Evolutionary conservation across 2,888 invertebrate genomes (phyloP).

Genomic region (Matsumyia berberina): DNA sequence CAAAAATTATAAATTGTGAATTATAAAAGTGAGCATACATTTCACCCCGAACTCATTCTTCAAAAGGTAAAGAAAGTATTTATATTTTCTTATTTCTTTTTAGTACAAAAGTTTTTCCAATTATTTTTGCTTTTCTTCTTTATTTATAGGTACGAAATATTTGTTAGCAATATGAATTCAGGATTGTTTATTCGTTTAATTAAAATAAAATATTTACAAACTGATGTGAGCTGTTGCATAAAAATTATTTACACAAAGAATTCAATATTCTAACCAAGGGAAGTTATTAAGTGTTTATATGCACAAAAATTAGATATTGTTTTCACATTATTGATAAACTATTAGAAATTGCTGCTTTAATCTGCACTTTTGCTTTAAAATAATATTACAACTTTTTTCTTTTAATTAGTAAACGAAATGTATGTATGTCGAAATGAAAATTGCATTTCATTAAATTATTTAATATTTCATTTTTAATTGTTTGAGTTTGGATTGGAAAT

Average conservation of each 20-base stretch:
- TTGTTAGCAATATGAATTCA: conserved; percentile 1
- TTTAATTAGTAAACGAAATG: conserved; percentile 1
- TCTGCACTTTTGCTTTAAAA: conserved; percentile 35
- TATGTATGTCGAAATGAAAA: conserved; percentile 16
- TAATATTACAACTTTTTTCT: conserved; percentile 21
- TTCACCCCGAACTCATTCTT: conserved; percentile 5
- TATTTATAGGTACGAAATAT: neutral
- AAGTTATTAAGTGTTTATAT: conserved; percentile 3
- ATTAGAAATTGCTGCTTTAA: conserved; percentile 46
- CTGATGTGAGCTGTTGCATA: conserved; percentile 13
- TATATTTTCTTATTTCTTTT: conserved; percentile 4
- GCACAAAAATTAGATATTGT: conserved; percentile 6
- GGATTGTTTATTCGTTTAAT: neutral
- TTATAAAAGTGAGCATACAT: neutral
- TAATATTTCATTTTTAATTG: conserved; percentile 25
- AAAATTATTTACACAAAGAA: conserved; percentile 61
- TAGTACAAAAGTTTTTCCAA: conserved; percentile 25
- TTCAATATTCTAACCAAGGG: conserved; percentile 8
- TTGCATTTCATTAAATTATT: neutral
- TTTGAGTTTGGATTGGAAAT: conserved; percentile 73
- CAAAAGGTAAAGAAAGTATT: conserved; percentile 47
- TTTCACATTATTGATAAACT: conserved; percentile 18
- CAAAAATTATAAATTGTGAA: conserved; percentile 30
- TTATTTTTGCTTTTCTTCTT: conserved; percentile 18
- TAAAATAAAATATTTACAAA: conserved; percentile 27